phyloP scores from a whole-genome alignment of 2,797 vertebrate genomes.

The Sebastes miniatus region DNA sequence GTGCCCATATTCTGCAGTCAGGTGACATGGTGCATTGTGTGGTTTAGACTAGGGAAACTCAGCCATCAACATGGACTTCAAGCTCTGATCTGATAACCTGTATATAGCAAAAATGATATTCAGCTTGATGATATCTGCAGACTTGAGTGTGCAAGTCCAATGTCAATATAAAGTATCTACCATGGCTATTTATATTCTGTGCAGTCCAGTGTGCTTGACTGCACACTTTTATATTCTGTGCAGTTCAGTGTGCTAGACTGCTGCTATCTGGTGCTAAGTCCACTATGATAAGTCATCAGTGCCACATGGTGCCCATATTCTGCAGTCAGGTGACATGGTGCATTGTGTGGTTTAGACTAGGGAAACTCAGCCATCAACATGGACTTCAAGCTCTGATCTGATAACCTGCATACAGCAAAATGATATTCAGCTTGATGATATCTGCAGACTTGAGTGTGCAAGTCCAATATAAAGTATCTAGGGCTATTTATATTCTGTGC shows the following conservation, averaged over 20 bases:
- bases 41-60: too few relatives aligned
- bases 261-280: too few relatives aligned
- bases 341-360: too few relatives aligned
- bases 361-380: neutral
- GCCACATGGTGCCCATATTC: too few relatives aligned
- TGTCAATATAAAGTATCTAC: conserved; percentile 28
- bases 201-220: neutral
- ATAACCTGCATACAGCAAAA: neutral
- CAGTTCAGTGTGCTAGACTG: neutral
- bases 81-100: neutral
- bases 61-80: neutral
- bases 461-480: conserved; percentile 32
- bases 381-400: neutral
- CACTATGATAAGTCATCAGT: too few relatives aligned
- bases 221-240: conserved; percentile 41
- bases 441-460: neutral
- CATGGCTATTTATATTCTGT: conserved; percentile 59
- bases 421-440: neutral
- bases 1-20: too few relatives aligned
- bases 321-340: too few relatives aligned
- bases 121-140: neutral
- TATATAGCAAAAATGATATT: neutral
- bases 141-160: neutral
- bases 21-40: too few relatives aligned
- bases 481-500: conserved; percentile 60